These are phyloP conservation scores for Cremastobaeus sp. DNA, from an alignment of 2,888 invertebrate species.

Conservation along the genomic window DNA sequence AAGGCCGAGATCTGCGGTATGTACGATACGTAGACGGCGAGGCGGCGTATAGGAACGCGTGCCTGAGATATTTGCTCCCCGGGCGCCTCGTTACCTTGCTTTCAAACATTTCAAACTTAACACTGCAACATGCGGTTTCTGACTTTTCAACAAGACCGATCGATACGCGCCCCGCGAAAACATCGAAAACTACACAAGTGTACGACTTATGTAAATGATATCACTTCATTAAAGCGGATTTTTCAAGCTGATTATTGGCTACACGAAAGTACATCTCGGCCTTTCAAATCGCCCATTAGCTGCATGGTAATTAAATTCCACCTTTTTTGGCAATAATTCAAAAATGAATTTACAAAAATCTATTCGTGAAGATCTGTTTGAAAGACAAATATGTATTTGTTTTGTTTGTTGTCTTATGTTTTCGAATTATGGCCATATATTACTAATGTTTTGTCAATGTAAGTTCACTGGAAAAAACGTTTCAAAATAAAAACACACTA, in stretches of 20 bases:
- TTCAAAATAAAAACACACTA: no score
- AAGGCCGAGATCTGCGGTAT: slow-evolving; percentile 47
- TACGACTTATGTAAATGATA: slow-evolving; percentile 49
- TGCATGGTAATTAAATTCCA: slow-evolving; percentile 25
- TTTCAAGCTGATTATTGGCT: slow-evolving; percentile 37
- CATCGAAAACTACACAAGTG: slow-evolving; percentile 49
- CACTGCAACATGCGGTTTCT: slow-evolving; percentile 47
- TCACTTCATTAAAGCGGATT: slow-evolving; percentile 43
- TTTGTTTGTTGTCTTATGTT: no score
- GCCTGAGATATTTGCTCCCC: slow-evolving; percentile 59
- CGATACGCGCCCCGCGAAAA: slow-evolving; percentile 39
- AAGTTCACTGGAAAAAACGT: no score
- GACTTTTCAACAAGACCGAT: slow-evolving; percentile 51
- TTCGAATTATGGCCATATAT: no score
- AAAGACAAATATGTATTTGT: no score
- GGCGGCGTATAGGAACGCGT: slow-evolving; percentile 51
- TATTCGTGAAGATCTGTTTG: no score
- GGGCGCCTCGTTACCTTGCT: slow-evolving; percentile 60
- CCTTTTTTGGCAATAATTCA: background rate
- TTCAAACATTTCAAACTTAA: slow-evolving; percentile 55
- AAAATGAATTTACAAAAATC: background rate
- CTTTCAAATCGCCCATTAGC: slow-evolving; percentile 23
- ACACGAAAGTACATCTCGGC: slow-evolving; percentile 31
- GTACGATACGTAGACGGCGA: slow-evolving; percentile 47
- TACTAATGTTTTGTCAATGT: no score